Conservation (phyloP, 2,113 vertebrate genomes). For the Eubucco bourcierii region DNA sequence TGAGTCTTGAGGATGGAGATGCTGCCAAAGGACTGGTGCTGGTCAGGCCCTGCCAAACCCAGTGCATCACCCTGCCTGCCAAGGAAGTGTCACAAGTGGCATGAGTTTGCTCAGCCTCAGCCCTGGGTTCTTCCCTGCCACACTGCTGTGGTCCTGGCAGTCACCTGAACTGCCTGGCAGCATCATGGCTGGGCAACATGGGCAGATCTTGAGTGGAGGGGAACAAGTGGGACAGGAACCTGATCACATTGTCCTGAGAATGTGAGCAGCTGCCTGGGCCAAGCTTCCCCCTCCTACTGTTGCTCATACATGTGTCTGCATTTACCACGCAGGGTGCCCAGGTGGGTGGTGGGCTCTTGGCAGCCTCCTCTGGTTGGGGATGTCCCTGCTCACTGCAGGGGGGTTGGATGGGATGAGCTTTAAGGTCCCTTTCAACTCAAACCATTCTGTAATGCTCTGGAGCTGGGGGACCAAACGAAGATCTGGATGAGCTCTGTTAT, state of each 20-base stretch:
- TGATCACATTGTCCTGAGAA: accelerated
- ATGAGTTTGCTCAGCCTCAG: not conserved
- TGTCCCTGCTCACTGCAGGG: not conserved
- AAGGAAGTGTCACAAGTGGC: not conserved
- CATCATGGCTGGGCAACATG: accelerated
- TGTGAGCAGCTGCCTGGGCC: accelerated
- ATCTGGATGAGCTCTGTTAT: accelerated
- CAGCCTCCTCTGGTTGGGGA: not conserved
- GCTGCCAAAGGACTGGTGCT: accelerated
- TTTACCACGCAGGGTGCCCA: not conserved
- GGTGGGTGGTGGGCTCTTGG: not conserved
- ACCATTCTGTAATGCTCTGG: accelerated
- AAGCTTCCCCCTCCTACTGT: too few species aligned
- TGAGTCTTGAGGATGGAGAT: not conserved
- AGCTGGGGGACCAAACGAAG: not conserved
- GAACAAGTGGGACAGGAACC: too few species aligned
- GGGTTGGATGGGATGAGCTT: not conserved
- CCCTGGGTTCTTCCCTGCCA: not conserved
- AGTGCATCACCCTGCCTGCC: accelerated
- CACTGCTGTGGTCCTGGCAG: not conserved
- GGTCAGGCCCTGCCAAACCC: not conserved
- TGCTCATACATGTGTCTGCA: too few species aligned
- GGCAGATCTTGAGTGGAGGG: not conserved
- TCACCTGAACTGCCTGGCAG: accelerated
- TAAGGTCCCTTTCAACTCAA: not conserved